Base-by-base conservation (phyloP, 2,888 invertebrate species). In the Yponomeuta plumbellus region DNA sequence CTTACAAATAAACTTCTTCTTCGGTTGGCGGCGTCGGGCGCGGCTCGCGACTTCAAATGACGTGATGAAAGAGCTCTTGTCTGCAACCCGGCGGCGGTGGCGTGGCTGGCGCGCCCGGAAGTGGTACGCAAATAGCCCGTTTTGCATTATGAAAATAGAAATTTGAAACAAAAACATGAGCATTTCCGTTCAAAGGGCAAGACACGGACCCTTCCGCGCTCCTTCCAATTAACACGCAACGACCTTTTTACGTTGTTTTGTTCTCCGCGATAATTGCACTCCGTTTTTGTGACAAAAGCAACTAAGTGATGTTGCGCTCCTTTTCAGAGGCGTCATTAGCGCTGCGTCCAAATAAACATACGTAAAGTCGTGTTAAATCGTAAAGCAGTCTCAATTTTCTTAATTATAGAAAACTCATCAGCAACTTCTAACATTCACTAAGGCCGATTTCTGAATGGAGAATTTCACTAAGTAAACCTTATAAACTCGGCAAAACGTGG, bases 111-210 rank as follows among this genome's bases (percentile, higher is more conserved):
- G 69, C 73, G 70, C 70, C 73, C 75, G 79, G 78, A 81, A 84
- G 83, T 80, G 82, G 78, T 78, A 20, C 74, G 83, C 80, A 86
- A 86, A 86, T 83, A 86, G 78, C 80, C 80, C 77, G 78, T 81
- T 83, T 81, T 78, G 82, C 80, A 82, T 84, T 83, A 83, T 81
- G 81, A 81, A 85, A 86, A 85, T 80, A 83, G 78, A 69, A 69
- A 62, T 68, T 70, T 78, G 76, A 76, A 80, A 80, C 78, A 80
- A 80, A 81, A 81, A 81, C 76, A 78, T 69, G 69, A 69, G 71
- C 71, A 75, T 75, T 76, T 77, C 78, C 76, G 75, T 75, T 76
- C 69, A 74, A 79, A 80, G 75, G 72, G 73, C 72, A 69, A 34
- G 61, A 20, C n/a, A 21, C 21, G 59, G 22, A 72, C 70, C 71